A percentile compares a stretch with the other conserved stretches of the same genome.
These are phyloP conservation scores for Bombus waltoni DNA, from an alignment of 1,140 invertebrate species.

Conservation along the genomic window DNA sequence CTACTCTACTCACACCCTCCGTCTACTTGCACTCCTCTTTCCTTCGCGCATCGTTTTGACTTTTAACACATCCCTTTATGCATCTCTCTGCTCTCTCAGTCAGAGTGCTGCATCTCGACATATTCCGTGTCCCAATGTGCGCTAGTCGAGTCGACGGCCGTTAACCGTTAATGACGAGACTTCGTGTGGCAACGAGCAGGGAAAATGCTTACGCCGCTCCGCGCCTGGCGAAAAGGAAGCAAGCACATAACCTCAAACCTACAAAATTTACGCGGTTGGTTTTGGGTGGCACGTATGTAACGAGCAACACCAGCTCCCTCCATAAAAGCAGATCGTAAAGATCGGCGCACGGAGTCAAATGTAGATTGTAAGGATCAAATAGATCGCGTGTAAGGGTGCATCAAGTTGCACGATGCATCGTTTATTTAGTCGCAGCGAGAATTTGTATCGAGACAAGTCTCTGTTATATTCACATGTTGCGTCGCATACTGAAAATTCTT, in stretches of 20 bases:
- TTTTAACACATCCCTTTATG: background rate
- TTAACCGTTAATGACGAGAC: slow-evolving; percentile 68
- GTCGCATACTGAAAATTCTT: too few relatives aligned
- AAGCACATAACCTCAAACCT: background rate
- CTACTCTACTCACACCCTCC: background rate
- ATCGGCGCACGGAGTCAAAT: too few relatives aligned
- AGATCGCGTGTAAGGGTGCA: too few relatives aligned
- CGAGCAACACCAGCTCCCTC: too few relatives aligned
- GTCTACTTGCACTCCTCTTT: slow-evolving; percentile 5
- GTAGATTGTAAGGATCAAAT: too few relatives aligned
- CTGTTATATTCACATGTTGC: too few relatives aligned
- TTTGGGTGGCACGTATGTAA: slow-evolving; percentile 24
- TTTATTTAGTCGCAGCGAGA: too few relatives aligned
- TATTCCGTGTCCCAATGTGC: slow-evolving; percentile 59
- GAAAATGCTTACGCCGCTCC: slow-evolving; percentile 46
- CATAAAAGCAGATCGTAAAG: too few relatives aligned
- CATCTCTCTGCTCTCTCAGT: background rate
- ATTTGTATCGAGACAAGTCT: too few relatives aligned
- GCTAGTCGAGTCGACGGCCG: slow-evolving; percentile 30
- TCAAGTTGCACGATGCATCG: too few relatives aligned
- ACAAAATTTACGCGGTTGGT: slow-evolving; percentile 12
- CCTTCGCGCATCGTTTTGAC: background rate
- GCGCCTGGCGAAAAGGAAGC: slow-evolving; percentile 39
- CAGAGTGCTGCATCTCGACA: background rate
- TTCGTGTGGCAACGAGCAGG: slow-evolving; percentile 1